Conservation (phyloP, 2,797 vertebrate genomes). For the Argentina silus region DNA sequence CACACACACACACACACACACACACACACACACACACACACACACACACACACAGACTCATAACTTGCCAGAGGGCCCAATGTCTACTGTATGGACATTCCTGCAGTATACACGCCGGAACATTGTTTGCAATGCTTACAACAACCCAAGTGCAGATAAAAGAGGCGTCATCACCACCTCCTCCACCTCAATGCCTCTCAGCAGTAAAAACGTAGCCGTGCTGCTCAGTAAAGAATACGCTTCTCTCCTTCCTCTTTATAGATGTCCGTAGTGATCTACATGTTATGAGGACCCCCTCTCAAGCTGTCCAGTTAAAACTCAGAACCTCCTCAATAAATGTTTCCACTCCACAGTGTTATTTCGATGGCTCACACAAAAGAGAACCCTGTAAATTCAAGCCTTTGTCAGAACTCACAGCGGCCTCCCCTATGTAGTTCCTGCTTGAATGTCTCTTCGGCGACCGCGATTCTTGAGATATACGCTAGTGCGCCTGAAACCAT, state of each 20-base stretch:
- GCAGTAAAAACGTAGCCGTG: conserved; percentile 71
- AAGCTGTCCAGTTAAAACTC: conserved; percentile 66
- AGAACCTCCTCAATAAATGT: conserved; percentile 69
- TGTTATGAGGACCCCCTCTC: conserved; percentile 61
- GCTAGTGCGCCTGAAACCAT: conserved; percentile 44
- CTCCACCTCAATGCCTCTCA: conserved; percentile 62
- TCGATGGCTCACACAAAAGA: conserved; percentile 57
- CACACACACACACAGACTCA: conserved; percentile 17
- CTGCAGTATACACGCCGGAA: conserved; percentile 62
- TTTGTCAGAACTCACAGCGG: conserved; percentile 62
- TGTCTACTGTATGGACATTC: conserved; percentile 76
- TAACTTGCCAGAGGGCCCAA: conserved; percentile 65
- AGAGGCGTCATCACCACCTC: conserved; percentile 54
- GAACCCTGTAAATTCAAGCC: conserved; percentile 64
- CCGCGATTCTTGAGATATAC: conserved; percentile 41
- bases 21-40: neutral
- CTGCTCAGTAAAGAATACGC: conserved; percentile 63
- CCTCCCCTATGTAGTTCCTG: conserved; percentile 28
- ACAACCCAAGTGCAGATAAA: conserved; percentile 61
- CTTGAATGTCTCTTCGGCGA: conserved; percentile 48
- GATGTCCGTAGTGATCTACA: conserved; percentile 64
- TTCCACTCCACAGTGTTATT: conserved; percentile 66
- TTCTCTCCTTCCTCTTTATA: conserved; percentile 65
- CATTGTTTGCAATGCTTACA: conserved; percentile 69
- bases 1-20: conserved; percentile 12